Conservation (phyloP, 2,888 invertebrate genomes). For the Timandra comae region DNA sequence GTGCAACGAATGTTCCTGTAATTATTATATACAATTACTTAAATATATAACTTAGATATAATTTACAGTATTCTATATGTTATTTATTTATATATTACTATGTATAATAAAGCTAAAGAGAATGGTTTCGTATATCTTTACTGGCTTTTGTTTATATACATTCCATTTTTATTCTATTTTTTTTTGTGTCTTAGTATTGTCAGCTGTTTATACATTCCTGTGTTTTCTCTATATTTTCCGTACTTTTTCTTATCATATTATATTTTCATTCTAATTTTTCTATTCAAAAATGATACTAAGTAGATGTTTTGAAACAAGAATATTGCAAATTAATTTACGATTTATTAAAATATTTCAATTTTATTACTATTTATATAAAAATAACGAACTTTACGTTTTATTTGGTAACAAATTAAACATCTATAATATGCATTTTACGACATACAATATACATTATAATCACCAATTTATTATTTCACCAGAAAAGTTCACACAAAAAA, state of each 20-base stretch:
- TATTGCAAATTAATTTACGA: slow-evolving; percentile 19
- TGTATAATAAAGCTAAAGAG: slow-evolving; percentile 64
- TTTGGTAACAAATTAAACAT: too few relatives aligned
- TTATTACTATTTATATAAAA: too few relatives aligned
- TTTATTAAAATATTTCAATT: too few relatives aligned
- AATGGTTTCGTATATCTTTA: slow-evolving; percentile 68
- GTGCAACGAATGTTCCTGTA: slow-evolving; percentile 14
- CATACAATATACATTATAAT: too few relatives aligned
- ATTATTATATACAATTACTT: slow-evolving; percentile 56
- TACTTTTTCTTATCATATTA: slow-evolving; percentile 30
- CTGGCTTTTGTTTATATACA: slow-evolving; percentile 38
- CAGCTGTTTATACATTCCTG: slow-evolving; percentile 68
- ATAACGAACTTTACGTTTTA: too few relatives aligned
- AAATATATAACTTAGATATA: slow-evolving; percentile 44
- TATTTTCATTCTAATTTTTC: slow-evolving; percentile 31
- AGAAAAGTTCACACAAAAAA: too few relatives aligned
- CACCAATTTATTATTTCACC: too few relatives aligned
- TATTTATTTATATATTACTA: too few relatives aligned
- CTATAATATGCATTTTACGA: too few relatives aligned
- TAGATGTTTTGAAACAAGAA: slow-evolving; percentile 20
- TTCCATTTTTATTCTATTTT: slow-evolving; percentile 36
- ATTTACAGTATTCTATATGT: slow-evolving; percentile 56
- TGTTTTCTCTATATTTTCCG: slow-evolving; percentile 41
- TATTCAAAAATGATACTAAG: slow-evolving; percentile 16
- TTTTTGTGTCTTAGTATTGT: slow-evolving; percentile 72